Conservation (phyloP, 2,797 vertebrate genomes). For the Rhynchotus rufescens region DNA sequence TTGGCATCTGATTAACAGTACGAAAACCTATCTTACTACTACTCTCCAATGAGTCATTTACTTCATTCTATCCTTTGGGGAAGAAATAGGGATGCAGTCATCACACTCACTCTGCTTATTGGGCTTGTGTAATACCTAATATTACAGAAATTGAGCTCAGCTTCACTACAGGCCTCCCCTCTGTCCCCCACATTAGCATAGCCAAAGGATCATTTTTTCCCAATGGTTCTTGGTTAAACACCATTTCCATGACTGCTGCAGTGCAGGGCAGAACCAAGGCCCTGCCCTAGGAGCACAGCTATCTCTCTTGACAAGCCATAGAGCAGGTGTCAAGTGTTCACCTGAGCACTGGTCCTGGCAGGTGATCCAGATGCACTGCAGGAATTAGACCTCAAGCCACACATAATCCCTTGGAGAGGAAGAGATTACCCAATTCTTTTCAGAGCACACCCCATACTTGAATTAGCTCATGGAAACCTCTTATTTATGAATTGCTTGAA, state of each 20-base stretch:
- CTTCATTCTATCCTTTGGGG: neutral
- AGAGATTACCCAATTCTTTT: neutral
- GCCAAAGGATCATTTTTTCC: neutral
- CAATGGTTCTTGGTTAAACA: constrained; percentile 12
- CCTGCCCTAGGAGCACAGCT: neutral
- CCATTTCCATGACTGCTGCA: neutral
- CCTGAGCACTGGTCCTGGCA: neutral
- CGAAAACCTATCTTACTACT: constrained; percentile 24
- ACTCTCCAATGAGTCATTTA: constrained; percentile 20
- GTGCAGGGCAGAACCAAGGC: neutral
- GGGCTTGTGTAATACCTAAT: neutral
- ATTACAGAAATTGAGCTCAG: neutral
- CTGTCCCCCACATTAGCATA: neutral
- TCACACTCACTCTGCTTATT: neutral
- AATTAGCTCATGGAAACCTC: neutral
- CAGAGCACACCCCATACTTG: neutral
- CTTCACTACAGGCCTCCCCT: constrained; percentile 6
- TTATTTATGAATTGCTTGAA: neutral
- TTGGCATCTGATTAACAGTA: constrained; percentile 36
- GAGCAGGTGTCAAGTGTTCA: neutral
- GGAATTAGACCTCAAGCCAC: neutral
- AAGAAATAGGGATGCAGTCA: constrained; percentile 34
- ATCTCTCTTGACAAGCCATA: neutral
- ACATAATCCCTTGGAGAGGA: neutral
- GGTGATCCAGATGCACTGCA: neutral